Percentiles rank a stretch among this genome's conserved stretches.
These are phyloP conservation scores for Nomada lathburiana DNA, from an alignment of 2,888 invertebrate species.

Conservation along the genomic window DNA sequence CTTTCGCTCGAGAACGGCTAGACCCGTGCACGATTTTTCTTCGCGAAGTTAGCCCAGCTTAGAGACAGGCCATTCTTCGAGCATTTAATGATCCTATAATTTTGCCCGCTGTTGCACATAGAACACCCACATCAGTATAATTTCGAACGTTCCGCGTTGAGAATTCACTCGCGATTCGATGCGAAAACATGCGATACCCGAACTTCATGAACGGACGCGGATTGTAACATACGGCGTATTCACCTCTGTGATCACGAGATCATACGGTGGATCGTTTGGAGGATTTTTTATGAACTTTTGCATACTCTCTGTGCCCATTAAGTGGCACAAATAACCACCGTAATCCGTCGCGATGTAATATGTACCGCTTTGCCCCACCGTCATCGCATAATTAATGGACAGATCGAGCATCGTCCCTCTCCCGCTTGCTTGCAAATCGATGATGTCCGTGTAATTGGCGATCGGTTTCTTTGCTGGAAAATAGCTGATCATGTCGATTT, in stretches of 20 bases:
- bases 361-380: neutral
- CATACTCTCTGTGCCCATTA: conserved; percentile 63
- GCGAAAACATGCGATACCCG: neutral
- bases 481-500: conserved; percentile 82
- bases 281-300: conserved; percentile 72
- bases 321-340: conserved; percentile 68
- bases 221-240: neutral
- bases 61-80: too few relatives aligned
- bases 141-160: neutral
- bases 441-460: conserved; percentile 82
- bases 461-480: conserved; percentile 78
- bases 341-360: conserved; percentile 36
- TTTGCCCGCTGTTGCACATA: too few relatives aligned
- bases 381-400: conserved; percentile 57
- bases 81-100: too few relatives aligned
- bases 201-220: too few relatives aligned
- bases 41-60: too few relatives aligned
- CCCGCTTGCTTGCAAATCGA: conserved; percentile 70
- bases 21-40: too few relatives aligned
- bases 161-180: neutral
- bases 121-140: too few relatives aligned
- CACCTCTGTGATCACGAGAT: conserved; percentile 76
- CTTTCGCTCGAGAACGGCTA: too few relatives aligned
- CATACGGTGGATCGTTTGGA: conserved; percentile 74
- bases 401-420: conserved; percentile 67